Conservation (phyloP, 2,113 vertebrate genomes). For the Heliornis fulica region DNA sequence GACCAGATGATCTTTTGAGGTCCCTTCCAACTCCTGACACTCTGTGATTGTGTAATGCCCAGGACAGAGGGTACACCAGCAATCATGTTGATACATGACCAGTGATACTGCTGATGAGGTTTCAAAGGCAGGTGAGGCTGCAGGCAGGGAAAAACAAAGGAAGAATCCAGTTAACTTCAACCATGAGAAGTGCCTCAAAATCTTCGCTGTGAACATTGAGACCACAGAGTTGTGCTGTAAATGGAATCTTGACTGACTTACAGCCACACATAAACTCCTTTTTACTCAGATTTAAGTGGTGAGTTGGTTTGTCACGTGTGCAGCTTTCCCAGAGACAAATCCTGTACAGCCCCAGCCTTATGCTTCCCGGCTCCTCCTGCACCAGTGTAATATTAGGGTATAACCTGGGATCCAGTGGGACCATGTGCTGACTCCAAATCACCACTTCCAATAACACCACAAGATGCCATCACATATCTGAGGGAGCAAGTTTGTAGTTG, state of each 20-base stretch:
- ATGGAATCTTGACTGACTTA: neutral
- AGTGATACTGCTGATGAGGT: neutral
- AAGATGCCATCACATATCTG: neutral
- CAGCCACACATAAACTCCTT: neutral
- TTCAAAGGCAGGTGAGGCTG: fast-evolving
- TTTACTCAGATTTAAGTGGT: neutral
- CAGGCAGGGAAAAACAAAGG: neutral
- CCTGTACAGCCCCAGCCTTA: neutral
- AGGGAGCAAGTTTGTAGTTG: neutral
- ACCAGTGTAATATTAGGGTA: neutral
- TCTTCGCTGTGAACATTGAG: neutral
- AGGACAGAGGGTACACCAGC: too few relatives aligned
- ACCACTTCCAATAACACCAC: neutral
- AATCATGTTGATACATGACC: too few relatives aligned
- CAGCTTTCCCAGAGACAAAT: neutral
- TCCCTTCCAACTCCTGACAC: too few relatives aligned
- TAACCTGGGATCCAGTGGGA: neutral
- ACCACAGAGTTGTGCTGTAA: neutral
- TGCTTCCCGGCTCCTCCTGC: neutral
- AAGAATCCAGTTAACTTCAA: neutral
- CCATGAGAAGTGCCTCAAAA: neutral
- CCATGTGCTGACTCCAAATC: neutral
- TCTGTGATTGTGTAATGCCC: too few relatives aligned
- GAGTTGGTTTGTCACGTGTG: neutral
- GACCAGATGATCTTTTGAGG: too few relatives aligned